phyloP scores from a whole-genome alignment of 1,140 invertebrate genomes.

The Condylostylus longicornis region DNA sequence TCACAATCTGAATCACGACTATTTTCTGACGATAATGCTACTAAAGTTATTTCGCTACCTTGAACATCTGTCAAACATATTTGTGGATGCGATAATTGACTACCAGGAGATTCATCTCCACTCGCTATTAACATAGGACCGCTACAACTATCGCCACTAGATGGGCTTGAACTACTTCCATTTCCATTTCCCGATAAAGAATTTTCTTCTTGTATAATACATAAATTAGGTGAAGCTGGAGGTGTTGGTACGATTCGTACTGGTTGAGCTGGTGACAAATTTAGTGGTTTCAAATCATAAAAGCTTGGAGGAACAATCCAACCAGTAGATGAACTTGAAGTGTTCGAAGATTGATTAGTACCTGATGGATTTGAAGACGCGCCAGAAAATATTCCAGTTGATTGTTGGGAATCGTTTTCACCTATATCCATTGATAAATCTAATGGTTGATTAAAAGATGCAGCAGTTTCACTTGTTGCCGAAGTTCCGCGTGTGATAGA shows the following conservation, averaged over 20 bases:
- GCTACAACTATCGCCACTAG: slow-evolving; percentile 22
- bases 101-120: slow-evolving; percentile 5
- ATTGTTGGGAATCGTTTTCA: slow-evolving; percentile 1
- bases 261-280: slow-evolving; percentile 40
- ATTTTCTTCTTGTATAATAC: slow-evolving; percentile 75
- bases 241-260: slow-evolving; percentile 28
- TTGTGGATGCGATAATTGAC: slow-evolving; percentile 49
- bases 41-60: slow-evolving; percentile 63
- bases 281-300: slow-evolving; percentile 36
- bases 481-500: slow-evolving; percentile 62
- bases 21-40: slow-evolving; percentile 51
- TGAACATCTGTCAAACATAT: slow-evolving; percentile 81
- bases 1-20: slow-evolving; percentile 40
- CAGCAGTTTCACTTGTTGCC: slow-evolving; percentile 28
- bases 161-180: slow-evolving; percentile 12
- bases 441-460: slow-evolving; percentile 19
- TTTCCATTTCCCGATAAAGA: slow-evolving; percentile 9
- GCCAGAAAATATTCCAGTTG: slow-evolving; percentile 6
- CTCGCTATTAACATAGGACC: slow-evolving; percentile 16
- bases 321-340: slow-evolving; percentile 13
- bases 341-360: slow-evolving; percentile 12
- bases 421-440: slow-evolving; percentile 30
- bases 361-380: slow-evolving; percentile 5
- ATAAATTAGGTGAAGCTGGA: slow-evolving; percentile 43
- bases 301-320: slow-evolving; percentile 30